Evolutionary conservation across 2,113 vertebrate genomes (phyloP), one percentile per base, ranked within the genome.

Genomic region (Sphaerodactylus townsendi): DNA sequence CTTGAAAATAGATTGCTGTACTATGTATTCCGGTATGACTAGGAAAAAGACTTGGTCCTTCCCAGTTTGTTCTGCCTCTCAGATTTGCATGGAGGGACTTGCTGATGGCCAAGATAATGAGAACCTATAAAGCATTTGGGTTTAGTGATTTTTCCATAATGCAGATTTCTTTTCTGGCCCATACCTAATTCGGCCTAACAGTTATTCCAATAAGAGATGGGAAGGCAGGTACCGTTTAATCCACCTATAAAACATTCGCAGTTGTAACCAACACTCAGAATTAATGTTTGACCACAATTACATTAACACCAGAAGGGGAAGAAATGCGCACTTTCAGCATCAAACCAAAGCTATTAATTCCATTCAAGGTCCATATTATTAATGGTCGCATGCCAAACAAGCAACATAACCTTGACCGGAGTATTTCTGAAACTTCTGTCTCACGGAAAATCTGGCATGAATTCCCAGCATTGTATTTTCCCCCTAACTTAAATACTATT

Each of bases 201-300:
- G 68, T 74, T 77, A 83, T 85, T 92, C 33, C 50, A 25, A 86
- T 50, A 1, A 85, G 1, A 35, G 85, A 21, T 21, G 77, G 74
- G 35, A 83, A 91, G 68, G 17, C 11, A 82, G 9, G 1, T 77
- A 62, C 39, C 19, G n/a, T 90, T 83, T 80, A 87, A 25, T 53
- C 3, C 15, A 65, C 17, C n/a, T 75, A 50, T 92, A 78, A 89
- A 90, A 85, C 11, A 75, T 41, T 71, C 87, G 48, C 9, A 6
- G 5, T 13, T 35, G 1, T 59, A 91, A 84, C 8, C 83, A 66
- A 92, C 15, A 71, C 88, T 87, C 41, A 82, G 53, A 87, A 0
- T 25, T 78, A 39, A 84, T 73, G 2, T 87, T 79, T 87, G 39
- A 41, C 19, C 74, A 77, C 37, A 86, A n/a, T 2, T 85, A 79